Evolutionary conservation across 1,140 invertebrate species (phyloP), one percentile per base, ranked within the genome.

Genomic region (Popillia japonica): DNA sequence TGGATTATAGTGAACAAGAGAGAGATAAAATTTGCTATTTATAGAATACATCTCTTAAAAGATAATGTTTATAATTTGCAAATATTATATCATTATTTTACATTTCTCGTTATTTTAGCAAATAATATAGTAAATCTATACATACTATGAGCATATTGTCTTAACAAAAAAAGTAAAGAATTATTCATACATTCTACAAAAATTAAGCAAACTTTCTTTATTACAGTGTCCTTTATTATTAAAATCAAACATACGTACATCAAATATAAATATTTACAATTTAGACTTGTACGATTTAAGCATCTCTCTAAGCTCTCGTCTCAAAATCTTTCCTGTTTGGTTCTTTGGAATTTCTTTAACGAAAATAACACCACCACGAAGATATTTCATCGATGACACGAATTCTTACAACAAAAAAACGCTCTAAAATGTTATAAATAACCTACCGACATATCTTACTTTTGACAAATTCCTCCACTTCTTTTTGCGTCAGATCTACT

Each of bases 351-450:
- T 93, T 73, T 88, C 87, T 0, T 90, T 85, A 0, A 94, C 81
- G 81, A 94, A 94, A 9, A 87, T 85, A 2, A 94, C 90, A 3
- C 92, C 93, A 6, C 92, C 93, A 10, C 89, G 84, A 0, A 92
- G 82, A 72, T 88, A 87, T 79, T 92, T 92, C 2, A 90, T 88
- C 0, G 87, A 86, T 3, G 90, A 90, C 0, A 91, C 87, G 79
- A 85, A 86, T 6, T 88, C 88, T 79, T n/a, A 6, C 64, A 72
- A 22, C 2, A 11, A 72, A n/a, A 72, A 22, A 3, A 2, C 20
- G 22, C 3, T 22, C 10, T 20, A 20, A 14, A 22, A 68, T 3
- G 2, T 22, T 2, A 68, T 68, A 22, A 68, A 68, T 2, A 68
- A 20, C 2, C 10, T 20, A 68, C 1, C 0, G 20, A 14, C 6